phyloP scores from a whole-genome alignment of 2,888 invertebrate species.

The Watsonalla cultraria region DNA sequence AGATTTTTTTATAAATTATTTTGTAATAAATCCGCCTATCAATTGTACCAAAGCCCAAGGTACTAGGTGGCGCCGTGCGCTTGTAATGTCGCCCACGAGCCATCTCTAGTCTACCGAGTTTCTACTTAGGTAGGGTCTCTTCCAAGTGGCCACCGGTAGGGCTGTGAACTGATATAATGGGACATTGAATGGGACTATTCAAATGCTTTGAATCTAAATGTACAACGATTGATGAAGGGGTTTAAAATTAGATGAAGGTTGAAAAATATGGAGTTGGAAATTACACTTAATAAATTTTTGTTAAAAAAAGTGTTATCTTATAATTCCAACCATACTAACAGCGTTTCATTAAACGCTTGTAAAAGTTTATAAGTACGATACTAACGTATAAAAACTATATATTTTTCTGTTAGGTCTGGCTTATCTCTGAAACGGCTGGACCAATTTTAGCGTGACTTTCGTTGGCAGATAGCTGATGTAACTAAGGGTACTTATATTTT shows the following conservation, averaged over 20 bases:
- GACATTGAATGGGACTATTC: slow-evolving; percentile 31
- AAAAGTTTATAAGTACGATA: no score
- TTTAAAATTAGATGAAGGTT: background rate
- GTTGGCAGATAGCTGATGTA: no score
- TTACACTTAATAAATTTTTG: no score
- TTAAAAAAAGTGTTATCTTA: no score
- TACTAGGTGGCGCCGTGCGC: slow-evolving; percentile 37
- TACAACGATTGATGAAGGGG: background rate
- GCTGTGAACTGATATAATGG: slow-evolving; percentile 26
- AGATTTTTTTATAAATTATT: background rate
- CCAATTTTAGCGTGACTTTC: no score
- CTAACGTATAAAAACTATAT: no score
- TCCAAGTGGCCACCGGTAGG: slow-evolving; percentile 11
- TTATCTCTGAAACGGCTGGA: no score
- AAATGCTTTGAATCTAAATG: slow-evolving; percentile 8
- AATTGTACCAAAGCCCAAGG: slow-evolving; percentile 11
- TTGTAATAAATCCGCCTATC: slow-evolving; percentile 13
- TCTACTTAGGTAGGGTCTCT: slow-evolving; percentile 13
- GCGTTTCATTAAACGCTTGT: no score
- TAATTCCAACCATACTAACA: no score
- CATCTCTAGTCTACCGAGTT: slow-evolving; percentile 19
- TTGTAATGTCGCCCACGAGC: slow-evolving; percentile 28
- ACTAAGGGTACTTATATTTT: no score
- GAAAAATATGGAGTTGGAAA: background rate
- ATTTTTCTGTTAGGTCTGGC: no score